Evolutionary conservation across 2,888 invertebrate genomes (phyloP), one percentile per base, ranked within the genome.

Genomic region (Mylabris sibirica): DNA sequence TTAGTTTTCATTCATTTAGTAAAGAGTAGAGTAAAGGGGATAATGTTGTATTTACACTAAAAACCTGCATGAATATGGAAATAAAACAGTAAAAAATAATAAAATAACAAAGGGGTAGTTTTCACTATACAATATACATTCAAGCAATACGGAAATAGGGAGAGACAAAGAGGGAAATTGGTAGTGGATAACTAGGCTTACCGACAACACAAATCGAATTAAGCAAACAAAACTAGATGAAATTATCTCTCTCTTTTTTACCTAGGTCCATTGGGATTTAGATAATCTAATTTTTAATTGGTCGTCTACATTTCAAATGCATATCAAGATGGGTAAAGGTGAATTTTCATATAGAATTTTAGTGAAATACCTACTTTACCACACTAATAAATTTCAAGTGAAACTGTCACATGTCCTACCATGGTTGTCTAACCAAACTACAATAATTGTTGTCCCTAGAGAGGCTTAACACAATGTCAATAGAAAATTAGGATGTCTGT

Each of bases 1-100:
- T 80, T 80, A 79, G 80, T 79, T 78, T 78, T 79, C 80, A 79
- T 80, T 80, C 77, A 76, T 77, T 76, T 75, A 74, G 70, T 22
- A 22, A 53, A 53, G 11, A 53, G 49, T 53, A 8, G n/a, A n/a
- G 17, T 12, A 53, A 53, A 53, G 20, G 49, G 49, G 49, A 22
- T 53, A 20, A 53, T 53, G 22, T 53, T 53, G 11, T 53, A 22
- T 53, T 53, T 17, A 20, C 17, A 49, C 49, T 41, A 41, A 41
- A 49, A 20, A 49, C 49, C 8, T 17, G 11, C 49, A 53, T 22
- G 11, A 9, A 53, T 53, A 53, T 53, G 49, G 22, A 53, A 22
- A 53, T 53, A 53, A 6, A 20, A 22, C 22, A 22, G 17, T 44
- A 5, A 4, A 3, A 44, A 53, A 22, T 53, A 53, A 22, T 53